Evolutionary conservation across 2,888 invertebrate genomes (phyloP), one percentile per base, ranked within the genome.

Genomic region (Halocaridina rubra): DNA sequence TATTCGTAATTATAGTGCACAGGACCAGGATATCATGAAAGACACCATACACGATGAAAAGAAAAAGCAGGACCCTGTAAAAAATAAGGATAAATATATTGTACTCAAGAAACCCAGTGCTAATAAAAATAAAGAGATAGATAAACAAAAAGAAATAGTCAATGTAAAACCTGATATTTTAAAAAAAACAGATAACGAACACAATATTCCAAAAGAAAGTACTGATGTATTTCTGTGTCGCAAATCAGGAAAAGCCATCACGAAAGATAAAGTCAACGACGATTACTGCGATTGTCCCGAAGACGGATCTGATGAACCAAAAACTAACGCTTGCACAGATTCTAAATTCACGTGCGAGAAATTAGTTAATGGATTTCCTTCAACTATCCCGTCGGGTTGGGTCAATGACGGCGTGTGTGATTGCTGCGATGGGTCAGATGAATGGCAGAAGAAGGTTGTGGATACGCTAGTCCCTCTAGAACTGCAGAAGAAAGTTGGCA

Each of bases 351-450:
- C 69, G 27, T 90, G 90, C 89, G 80, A 85, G 77, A 81, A 82
- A 30, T 29, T 30, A 27, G 30, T 27, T 2, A 64, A 53, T n/a
- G 64, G 64, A 4, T 88, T 84, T 39, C 86, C 84, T n/a, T 19
- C 67, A 27, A 46, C 61, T 22, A 89, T 91, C 64, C 89, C 90
- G 30, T 91, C 91, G 3, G 90, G 90, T 67, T 89, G 90, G 84
- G 92, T 92, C 16, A 92, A 92, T 89, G 92, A 92, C 89, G 92
- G 92, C 16, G 90, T 92, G 74, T 92, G 92, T 90, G 92, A 97
- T 91, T 97, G 97, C 90, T 97, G 96, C 91, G 97, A 97, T 92
- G 97, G 96, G 16, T 95, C 96, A 72, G 97, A 97, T 91, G 97
- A 97, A 91, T 96, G 88, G 87, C 75, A 76, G 33, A 74, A 76